phyloP scores from a whole-genome alignment of 2,113 vertebrate species.

The Tachysurus vachellii region DNA sequence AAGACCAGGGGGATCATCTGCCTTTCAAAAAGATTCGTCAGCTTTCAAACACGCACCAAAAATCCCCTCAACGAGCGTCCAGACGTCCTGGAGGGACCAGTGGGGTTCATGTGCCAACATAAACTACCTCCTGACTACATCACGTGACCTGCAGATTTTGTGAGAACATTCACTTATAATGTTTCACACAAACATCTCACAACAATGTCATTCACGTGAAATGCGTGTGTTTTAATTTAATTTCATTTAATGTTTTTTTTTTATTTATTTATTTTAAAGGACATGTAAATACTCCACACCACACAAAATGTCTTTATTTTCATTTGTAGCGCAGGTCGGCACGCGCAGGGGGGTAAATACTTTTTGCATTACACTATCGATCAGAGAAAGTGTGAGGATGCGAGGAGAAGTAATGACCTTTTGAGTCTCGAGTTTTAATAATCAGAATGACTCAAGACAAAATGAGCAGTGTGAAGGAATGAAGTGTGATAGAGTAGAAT shows the following conservation, averaged over 20 bases:
- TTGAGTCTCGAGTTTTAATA: background rate
- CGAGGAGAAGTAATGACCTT: background rate
- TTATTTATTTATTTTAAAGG: background rate
- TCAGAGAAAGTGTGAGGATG: background rate
- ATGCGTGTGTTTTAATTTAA: background rate
- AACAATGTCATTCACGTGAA: background rate
- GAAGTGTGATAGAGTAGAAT: background rate
- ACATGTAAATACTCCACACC: too few relatives aligned
- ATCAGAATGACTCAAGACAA: background rate
- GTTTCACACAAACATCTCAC: background rate
- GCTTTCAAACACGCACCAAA: slow-evolving; percentile 19
- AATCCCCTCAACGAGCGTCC: slow-evolving; percentile 8
- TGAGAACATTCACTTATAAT: background rate
- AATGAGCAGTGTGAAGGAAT: background rate
- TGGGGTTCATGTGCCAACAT: background rate
- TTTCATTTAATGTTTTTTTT: background rate
- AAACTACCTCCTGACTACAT: background rate
- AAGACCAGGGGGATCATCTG: background rate
- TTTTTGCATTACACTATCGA: background rate
- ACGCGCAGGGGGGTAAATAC: background rate
- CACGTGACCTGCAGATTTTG: background rate
- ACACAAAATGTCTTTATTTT: background rate
- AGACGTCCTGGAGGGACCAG: background rate
- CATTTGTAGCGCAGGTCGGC: background rate
- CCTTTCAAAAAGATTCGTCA: background rate